These are phyloP conservation scores for Nesometra sesokonis DNA, from an alignment of 35 echinoderm and acorn worm species.

Conservation along the genomic window DNA sequence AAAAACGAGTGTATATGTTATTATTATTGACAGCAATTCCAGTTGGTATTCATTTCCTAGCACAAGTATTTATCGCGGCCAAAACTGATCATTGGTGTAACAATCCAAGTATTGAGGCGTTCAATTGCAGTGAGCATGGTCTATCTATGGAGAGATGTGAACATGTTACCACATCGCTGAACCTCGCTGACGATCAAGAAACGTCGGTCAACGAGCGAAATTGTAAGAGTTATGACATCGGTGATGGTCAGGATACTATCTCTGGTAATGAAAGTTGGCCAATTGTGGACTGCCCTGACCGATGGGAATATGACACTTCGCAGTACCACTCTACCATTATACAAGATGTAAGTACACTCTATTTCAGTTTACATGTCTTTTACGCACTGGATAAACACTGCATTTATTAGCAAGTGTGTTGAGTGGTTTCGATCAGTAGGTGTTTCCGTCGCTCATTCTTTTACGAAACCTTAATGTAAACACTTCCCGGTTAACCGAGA, in stretches of 20 bases:
- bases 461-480: too few species aligned
- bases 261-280: background rate
- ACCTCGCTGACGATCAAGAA: background rate
- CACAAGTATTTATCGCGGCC: background rate
- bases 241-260: background rate
- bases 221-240: background rate
- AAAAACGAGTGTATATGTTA: background rate
- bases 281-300: background rate
- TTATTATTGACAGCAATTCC: background rate
- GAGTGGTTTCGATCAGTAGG: too few species aligned
- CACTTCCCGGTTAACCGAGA: too few species aligned
- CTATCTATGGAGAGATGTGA: too few species aligned
- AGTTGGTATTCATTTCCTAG: background rate
- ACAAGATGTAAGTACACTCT: background rate
- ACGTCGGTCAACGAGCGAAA: background rate
- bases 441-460: too few species aligned
- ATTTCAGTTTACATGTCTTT: too few species aligned
- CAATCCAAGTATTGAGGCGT: background rate
- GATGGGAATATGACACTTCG: background rate
- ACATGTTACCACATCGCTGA: background rate
- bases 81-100: background rate
- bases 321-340: background rate
- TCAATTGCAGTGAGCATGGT: background rate
- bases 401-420: too few species aligned
- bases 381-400: too few species aligned